These are phyloP conservation scores for Ommatoiulus sabulosus DNA, from an alignment of 2,888 invertebrate genomes.

Conservation along the genomic window DNA sequence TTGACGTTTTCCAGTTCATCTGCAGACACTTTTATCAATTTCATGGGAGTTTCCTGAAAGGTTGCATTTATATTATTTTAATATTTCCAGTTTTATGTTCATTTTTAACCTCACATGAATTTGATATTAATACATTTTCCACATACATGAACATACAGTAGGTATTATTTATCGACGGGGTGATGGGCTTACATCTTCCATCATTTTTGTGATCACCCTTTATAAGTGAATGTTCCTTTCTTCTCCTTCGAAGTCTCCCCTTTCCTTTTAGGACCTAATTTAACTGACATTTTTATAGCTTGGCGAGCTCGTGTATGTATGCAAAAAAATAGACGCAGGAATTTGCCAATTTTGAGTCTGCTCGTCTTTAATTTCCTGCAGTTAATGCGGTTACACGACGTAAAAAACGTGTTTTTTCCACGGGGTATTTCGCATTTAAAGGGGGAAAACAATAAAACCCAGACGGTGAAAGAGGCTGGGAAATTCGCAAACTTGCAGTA, in stretches of 20 bases:
- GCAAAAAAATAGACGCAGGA: not conserved
- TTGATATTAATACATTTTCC: no score
- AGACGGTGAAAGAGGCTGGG: no score
- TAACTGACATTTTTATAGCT: not conserved
- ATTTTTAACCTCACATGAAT: no score
- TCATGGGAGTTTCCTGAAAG: no score
- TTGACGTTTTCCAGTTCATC: no score
- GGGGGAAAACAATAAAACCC: not conserved
- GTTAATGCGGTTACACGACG: not conserved
- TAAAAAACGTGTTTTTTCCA: not conserved
- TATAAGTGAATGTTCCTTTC: not conserved
- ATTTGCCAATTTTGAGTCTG: not conserved
- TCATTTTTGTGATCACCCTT: no score
- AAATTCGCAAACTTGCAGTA: no score
- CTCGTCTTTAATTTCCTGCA: not conserved
- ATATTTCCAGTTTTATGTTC: no score
- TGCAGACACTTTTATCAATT: no score
- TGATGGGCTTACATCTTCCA: no score
- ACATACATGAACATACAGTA: no score
- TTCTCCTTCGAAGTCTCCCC: not conserved
- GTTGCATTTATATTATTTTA: not conserved
- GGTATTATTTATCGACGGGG: no score
- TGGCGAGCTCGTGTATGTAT: not conserved
- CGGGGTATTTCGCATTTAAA: not conserved
- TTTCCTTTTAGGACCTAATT: not conserved